A percentile compares a stretch with the other conserved stretches of the same genome.
Conservation (phyloP, 2,113 vertebrate genomes). For the Eurypyga helias region DNA sequence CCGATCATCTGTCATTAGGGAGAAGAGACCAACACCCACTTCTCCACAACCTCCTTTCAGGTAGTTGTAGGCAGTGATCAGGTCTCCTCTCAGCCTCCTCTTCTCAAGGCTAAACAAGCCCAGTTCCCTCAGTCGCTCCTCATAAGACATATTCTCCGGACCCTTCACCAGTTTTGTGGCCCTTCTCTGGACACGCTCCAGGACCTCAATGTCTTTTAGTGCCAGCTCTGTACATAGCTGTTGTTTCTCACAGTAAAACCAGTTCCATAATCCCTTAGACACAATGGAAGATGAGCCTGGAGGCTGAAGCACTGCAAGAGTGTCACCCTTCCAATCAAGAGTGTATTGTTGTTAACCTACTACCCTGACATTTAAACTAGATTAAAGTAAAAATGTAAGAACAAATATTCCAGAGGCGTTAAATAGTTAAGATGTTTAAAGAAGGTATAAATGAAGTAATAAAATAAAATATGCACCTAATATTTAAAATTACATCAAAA, state of each 20-base stretch:
- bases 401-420: not conserved
- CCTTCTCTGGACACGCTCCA: too few species aligned
- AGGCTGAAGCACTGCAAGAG: not conserved
- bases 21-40: too few species aligned
- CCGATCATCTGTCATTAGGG: too few species aligned
- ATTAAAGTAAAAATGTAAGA: not conserved
- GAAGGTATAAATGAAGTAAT: not conserved
- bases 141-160: too few species aligned
- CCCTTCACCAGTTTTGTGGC: too few species aligned
- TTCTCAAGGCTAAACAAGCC: too few species aligned
- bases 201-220: not conserved
- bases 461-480: not conserved
- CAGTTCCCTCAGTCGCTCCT: too few species aligned
- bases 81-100: too few species aligned
- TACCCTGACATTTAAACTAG: not conserved
- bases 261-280: not conserved
- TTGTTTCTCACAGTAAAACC: not conserved
- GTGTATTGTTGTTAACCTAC: not conserved
- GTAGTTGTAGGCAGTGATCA: too few species aligned
- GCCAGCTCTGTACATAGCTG: not conserved
- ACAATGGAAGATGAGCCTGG: not conserved
- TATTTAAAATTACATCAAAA: not conserved
- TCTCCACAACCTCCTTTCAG: too few species aligned
- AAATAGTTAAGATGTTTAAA: not conserved
- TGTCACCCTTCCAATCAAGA: not conserved